Conservation (phyloP, 2,888 invertebrate species). For the Torymus tubicola region DNA sequence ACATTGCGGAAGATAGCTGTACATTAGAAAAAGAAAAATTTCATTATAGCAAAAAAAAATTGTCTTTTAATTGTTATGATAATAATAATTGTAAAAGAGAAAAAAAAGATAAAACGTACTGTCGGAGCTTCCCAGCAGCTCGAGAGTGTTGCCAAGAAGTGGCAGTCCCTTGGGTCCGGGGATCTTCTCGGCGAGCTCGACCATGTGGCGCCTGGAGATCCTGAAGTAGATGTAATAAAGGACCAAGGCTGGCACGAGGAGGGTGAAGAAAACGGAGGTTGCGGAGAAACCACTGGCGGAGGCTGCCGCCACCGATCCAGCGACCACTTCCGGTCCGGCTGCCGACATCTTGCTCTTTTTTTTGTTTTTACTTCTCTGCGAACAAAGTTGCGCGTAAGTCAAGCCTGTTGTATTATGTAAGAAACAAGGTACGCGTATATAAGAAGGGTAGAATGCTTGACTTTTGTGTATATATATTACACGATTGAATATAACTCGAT, state of each 20-base stretch:
- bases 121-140: conserved; percentile 85
- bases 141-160: conserved; percentile 85
- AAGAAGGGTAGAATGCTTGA: no score
- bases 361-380: conserved; percentile 39
- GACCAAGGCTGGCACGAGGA: conserved; percentile 84
- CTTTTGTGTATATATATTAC: no score
- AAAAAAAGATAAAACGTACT: conserved; percentile 77
- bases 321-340: conserved; percentile 72
- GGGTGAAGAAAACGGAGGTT: conserved; percentile 83
- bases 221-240: conserved; percentile 88
- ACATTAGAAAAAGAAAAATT: conserved; percentile 48
- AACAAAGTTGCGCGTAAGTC: not conserved
- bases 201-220: conserved; percentile 84
- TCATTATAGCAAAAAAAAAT: not conserved
- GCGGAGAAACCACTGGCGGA: conserved; percentile 79
- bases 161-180: conserved; percentile 86
- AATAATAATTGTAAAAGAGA: not conserved
- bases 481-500: no score
- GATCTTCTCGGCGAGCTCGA: conserved; percentile 84
- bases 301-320: conserved; percentile 71
- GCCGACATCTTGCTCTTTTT: conserved; percentile 67
- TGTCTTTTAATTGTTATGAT: not conserved
- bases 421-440: no score
- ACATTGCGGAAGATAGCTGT: conserved; percentile 85
- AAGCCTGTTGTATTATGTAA: no score